phyloP scores from a whole-genome alignment of 2,797 vertebrate species.

The Tachyglossus aculeatus region DNA sequence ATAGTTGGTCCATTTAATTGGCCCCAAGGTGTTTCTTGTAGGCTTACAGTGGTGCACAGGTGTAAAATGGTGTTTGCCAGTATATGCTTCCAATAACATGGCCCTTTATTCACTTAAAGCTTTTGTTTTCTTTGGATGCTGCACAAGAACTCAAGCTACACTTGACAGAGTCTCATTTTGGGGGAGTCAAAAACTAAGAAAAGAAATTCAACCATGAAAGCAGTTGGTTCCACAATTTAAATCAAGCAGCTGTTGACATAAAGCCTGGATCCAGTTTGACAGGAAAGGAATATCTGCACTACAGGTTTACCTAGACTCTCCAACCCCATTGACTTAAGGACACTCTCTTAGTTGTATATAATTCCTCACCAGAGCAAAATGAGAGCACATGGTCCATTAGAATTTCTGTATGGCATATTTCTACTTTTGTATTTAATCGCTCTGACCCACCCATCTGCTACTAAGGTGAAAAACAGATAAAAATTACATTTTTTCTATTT shows the following conservation, averaged over 20 bases:
- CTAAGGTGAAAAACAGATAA: conserved; percentile 34
- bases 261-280: neutral
- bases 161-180: neutral
- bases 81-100: neutral
- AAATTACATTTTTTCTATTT: conserved; percentile 42
- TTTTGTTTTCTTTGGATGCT: neutral
- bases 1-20: conserved; percentile 11
- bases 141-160: neutral
- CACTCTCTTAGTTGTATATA: neutral
- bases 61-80: neutral
- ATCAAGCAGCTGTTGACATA: neutral
- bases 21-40: neutral
- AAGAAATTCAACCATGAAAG: conserved; percentile 12
- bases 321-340: conserved; percentile 2
- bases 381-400: neutral
- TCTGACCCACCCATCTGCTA: too few relatives aligned
- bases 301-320: conserved; percentile 18
- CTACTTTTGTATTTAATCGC: too few relatives aligned
- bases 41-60: neutral
- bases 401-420: too few relatives aligned
- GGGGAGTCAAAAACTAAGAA: conserved; percentile 6
- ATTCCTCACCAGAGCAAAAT: neutral
- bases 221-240: conserved; percentile 5
- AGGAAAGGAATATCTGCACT: neutral
- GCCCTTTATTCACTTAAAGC: neutral